A percentile compares a stretch with the other conserved stretches of the same genome.
Conservation (phyloP, 1,140 invertebrate species). For the Saccostrea echinata region DNA sequence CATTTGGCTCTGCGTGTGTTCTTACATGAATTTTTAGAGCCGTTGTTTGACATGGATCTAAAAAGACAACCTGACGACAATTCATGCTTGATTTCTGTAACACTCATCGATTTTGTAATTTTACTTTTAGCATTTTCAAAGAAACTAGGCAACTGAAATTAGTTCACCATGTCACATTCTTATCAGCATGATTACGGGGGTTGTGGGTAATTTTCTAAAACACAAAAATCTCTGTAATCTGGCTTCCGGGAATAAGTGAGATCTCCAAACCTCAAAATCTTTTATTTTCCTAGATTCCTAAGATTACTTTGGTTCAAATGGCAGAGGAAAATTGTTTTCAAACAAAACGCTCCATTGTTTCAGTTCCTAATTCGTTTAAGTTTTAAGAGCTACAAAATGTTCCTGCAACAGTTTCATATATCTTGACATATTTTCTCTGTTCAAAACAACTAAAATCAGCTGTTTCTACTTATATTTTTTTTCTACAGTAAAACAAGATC, state of each 20-base stretch:
- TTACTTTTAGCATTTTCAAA: not conserved
- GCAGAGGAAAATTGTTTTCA: not conserved
- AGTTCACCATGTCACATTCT: not conserved
- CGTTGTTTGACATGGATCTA: not conserved
- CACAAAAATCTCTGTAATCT: not conserved
- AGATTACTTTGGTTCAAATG: not conserved
- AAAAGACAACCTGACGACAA: not conserved
- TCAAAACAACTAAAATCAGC: constrained; percentile 20
- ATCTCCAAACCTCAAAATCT: not conserved
- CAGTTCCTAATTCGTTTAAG: not conserved
- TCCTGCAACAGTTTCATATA: not conserved
- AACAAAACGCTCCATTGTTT: not conserved
- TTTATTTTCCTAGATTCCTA: not conserved
- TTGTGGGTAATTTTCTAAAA: not conserved
- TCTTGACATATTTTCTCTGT: not conserved
- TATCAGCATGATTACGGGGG: not conserved
- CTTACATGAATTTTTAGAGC: not conserved
- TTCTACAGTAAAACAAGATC: not conserved
- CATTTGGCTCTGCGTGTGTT: not conserved
- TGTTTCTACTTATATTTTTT: constrained; percentile 22
- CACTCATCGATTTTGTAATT: constrained; percentile 26
- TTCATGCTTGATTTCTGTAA: not conserved
- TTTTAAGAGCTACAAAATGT: not conserved
- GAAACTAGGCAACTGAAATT: not conserved
- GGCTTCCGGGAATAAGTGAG: not conserved